Evolutionary conservation across 2,113 vertebrate genomes (phyloP), one percentile per base, ranked within the genome.

Genomic region (Delphinus delphis): DNA sequence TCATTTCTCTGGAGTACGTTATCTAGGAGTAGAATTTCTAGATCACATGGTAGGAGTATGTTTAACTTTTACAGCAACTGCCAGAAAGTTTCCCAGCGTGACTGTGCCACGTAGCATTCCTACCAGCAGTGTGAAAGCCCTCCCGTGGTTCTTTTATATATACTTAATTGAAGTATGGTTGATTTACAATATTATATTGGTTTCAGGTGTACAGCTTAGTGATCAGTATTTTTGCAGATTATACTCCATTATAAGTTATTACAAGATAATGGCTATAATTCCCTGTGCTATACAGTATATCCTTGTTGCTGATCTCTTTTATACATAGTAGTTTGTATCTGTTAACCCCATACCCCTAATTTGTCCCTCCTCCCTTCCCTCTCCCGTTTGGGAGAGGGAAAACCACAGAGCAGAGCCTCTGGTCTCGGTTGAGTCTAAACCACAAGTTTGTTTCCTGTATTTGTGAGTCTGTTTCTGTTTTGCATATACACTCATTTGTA

Each of bases 31-130:
- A 33, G 81, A 33, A 44, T 41, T n/a, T 63, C 81, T 26, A 38
- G 33, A 8, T 60, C 33, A 1, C 8, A 3, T 0, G 6, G 5
- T 70, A 70, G 14, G 53, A 14, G 4, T 8, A 33, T 11, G 33
- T 71, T 33, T 33, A 25, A 23, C 83, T 14, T 68, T 81, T 31
- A 10, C 3, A 31, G n/a, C 68, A 44, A 26, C 28, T 76, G 83
- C n/a, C 83, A 55, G 18, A 3, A 25, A 33, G 36, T 28, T 81
- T 60, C 87, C 76, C 2, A 0, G 4, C 4, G 23, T 36, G 47
- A 2, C 67, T 2, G 23, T 74, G 31, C 36, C 12, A 1, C 18
- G 8, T 74, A 11, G n/a, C 2, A 0, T 20, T 62, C 70, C 28
- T 33, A 21, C 36, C 53, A 26, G 47, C 25, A 0, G 4, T 28